Percentiles rank a stretch among this genome's conserved stretches.
Conservation (phyloP, 2,888 invertebrate species). For the Cordylochernes scorpioides region DNA sequence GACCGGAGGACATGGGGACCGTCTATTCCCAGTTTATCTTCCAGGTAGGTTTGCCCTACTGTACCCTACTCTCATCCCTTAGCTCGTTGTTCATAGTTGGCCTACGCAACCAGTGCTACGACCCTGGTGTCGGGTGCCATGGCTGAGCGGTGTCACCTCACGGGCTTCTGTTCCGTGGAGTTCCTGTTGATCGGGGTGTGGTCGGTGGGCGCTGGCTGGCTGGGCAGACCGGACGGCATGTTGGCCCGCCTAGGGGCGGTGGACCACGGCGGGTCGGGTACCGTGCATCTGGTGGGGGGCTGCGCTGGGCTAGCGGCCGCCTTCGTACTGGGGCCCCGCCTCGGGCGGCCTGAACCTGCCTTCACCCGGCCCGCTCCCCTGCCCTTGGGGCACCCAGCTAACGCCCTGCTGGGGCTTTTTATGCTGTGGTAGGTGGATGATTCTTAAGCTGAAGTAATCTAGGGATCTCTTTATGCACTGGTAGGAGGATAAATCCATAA, state of each 20-base stretch:
- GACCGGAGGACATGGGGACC: constrained; percentile 17
- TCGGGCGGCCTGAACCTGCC: constrained; percentile 45
- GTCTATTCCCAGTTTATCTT: constrained; percentile 21
- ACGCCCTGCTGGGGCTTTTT: constrained; percentile 68
- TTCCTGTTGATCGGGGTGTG: constrained; percentile 63
- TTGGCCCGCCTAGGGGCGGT: constrained; percentile 37
- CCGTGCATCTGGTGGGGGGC: constrained; percentile 61
- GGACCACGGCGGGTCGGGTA: constrained; percentile 66
- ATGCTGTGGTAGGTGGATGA: constrained; percentile 46
- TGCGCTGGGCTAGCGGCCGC: constrained; percentile 56
- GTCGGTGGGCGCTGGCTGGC: constrained; percentile 46
- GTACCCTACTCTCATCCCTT: background rate
- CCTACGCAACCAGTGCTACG: constrained; percentile 67
- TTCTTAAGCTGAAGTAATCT: background rate
- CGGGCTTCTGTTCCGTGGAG: constrained; percentile 72
- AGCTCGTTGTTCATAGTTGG: constrained; percentile 19
- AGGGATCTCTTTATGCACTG: background rate
- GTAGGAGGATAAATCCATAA: too few species aligned
- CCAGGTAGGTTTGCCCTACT: constrained; percentile 16
- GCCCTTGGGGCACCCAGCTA: constrained; percentile 62
- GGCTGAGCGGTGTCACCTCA: constrained; percentile 51
- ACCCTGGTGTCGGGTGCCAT: constrained; percentile 79
- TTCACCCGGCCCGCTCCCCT: constrained; percentile 35
- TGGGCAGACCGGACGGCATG: constrained; percentile 16
- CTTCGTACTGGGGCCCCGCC: constrained; percentile 58